Percentiles rank a stretch among this genome's conserved stretches.
phyloP scores from a whole-genome alignment of 2,113 vertebrate species.

The Apodemus speciosus region DNA sequence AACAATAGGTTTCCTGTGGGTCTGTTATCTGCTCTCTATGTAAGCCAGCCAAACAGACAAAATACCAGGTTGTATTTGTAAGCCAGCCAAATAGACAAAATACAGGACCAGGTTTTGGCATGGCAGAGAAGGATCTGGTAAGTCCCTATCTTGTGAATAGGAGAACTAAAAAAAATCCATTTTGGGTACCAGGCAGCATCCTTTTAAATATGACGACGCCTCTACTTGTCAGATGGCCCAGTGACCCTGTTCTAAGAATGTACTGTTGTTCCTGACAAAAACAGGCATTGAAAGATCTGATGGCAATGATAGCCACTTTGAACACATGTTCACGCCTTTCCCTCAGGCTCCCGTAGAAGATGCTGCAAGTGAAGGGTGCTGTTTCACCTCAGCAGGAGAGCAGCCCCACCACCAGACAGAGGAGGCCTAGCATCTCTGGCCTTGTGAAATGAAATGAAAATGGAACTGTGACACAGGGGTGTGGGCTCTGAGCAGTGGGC shows the following conservation, averaged over 20 bases:
- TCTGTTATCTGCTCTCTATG: not conserved
- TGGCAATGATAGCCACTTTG: not conserved
- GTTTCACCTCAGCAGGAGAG: not conserved
- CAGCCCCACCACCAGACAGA: not conserved
- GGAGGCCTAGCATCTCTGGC: not conserved
- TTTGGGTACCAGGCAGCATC: not conserved
- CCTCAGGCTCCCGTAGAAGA: not conserved
- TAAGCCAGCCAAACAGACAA: not conserved
- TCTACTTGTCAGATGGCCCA: no score
- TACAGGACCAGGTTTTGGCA: no score
- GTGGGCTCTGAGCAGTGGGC: not conserved
- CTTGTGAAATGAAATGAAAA: not conserved
- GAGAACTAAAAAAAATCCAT: not conserved
- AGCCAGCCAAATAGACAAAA: no score
- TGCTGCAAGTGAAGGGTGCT: not conserved
- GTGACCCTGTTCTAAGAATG: not conserved
- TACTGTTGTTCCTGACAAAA: not conserved
- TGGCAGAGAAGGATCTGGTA: no score
- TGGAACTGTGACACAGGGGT: not conserved
- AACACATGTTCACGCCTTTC: not conserved
- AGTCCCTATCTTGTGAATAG: not conserved
- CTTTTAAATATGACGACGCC: not conserved
- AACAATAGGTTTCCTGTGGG: not conserved
- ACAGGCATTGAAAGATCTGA: not conserved
- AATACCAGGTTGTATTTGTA: no score